Evolutionary conservation across 2,888 invertebrate genomes (phyloP).

Genomic region (Ashinkailepas kermadecensis): DNA sequence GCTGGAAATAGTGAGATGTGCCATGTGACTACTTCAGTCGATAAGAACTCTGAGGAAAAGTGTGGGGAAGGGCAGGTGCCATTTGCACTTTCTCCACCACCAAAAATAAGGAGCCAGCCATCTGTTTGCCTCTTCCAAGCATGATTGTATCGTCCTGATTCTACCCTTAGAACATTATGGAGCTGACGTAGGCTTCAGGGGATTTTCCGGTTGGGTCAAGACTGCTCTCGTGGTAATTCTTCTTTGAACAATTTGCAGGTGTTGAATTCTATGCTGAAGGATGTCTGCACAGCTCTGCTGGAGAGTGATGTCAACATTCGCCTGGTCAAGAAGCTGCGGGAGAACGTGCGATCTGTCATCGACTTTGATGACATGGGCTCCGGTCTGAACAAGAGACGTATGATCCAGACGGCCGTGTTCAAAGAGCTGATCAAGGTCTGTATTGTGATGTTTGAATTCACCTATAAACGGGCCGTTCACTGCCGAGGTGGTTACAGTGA

Average conservation of each 20-base stretch:
- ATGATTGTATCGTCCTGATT: neutral
- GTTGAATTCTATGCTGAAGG: conserved; percentile 97
- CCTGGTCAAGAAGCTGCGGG: conserved; percentile 80
- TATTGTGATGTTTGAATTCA: neutral
- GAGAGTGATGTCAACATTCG: conserved; percentile 95
- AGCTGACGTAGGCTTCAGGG: neutral
- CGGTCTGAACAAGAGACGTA: conserved; percentile 92
- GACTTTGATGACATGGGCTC: conserved; percentile 99
- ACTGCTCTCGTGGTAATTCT: neutral
- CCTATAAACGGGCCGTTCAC: too few relatives aligned
- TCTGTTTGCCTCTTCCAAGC: neutral
- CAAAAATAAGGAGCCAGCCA: neutral
- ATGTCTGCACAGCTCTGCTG: conserved; percentile 91
- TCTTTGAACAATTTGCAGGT: conserved; percentile 53
- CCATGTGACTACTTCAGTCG: too few relatives aligned
- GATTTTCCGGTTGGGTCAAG: neutral
- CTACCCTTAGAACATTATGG: neutral
- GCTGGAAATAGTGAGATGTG: too few relatives aligned
- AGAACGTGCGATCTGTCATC: conserved; percentile 64
- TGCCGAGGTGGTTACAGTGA: too few relatives aligned
- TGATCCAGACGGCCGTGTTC: conserved; percentile 97
- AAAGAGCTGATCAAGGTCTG: conserved; percentile 90
- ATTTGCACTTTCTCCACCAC: too few relatives aligned
- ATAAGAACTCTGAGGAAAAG: too few relatives aligned
- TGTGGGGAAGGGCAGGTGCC: too few relatives aligned